phyloP scores from a whole-genome alignment of 2,797 vertebrate genomes.

The Sphaeramia orbicularis region DNA sequence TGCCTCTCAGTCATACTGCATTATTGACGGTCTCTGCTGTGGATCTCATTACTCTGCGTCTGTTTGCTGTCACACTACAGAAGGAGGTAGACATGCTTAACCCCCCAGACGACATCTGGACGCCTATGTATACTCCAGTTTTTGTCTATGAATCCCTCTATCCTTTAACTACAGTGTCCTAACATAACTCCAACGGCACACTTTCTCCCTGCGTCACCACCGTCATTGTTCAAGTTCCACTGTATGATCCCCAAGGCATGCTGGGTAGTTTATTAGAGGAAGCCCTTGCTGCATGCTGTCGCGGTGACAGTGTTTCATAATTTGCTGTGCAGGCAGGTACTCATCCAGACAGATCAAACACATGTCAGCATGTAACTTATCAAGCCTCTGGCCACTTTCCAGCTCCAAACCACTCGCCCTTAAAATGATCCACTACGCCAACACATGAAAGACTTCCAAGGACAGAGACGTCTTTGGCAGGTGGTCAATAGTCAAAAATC shows the following conservation, averaged over 20 bases:
- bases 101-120: slow-evolving; percentile 72
- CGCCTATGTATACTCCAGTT: slow-evolving; percentile 20
- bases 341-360: slow-evolving; percentile 62
- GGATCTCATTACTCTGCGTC: slow-evolving; percentile 80
- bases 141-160: slow-evolving; percentile 17
- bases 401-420: slow-evolving; percentile 52
- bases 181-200: slow-evolving; percentile 32
- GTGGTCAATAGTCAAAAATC: slow-evolving; percentile 24
- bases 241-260: slow-evolving; percentile 65
- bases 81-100: slow-evolving; percentile 68
- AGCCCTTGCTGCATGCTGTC: slow-evolving; percentile 45
- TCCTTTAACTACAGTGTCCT: slow-evolving; percentile 47
- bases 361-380: slow-evolving; percentile 64
- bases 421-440: slow-evolving; percentile 41
- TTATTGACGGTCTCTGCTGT: slow-evolving; percentile 71
- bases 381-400: slow-evolving; percentile 55
- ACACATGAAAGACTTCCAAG: slow-evolving; percentile 30
- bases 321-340: slow-evolving; percentile 57
- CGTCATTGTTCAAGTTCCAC: slow-evolving; percentile 47
- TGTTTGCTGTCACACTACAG: slow-evolving; percentile 76
- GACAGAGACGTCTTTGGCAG: slow-evolving; percentile 35
- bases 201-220: slow-evolving; percentile 29
- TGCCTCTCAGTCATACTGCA: slow-evolving; percentile 57
- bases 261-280: slow-evolving; percentile 80
- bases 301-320: slow-evolving; percentile 71